phyloP scores from a whole-genome alignment of 2,888 invertebrate genomes.

The Pimpla rufipes region DNA sequence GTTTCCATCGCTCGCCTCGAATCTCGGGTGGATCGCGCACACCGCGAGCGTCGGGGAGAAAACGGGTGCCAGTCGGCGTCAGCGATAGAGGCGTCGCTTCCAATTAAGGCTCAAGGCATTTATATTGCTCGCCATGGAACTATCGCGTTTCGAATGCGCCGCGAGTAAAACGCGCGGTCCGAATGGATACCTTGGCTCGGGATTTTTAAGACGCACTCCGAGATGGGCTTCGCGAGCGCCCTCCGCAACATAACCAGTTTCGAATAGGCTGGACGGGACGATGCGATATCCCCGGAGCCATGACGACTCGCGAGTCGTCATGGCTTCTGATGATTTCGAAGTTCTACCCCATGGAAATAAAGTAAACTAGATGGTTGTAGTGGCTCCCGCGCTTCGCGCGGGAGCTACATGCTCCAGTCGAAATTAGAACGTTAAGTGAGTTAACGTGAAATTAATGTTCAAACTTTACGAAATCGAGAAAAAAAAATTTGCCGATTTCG shows the following conservation, averaged over 20 bases:
- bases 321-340: neutral
- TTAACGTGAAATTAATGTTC: too few species aligned
- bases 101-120: slow-evolving; percentile 69
- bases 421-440: too few species aligned
- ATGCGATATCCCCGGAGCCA: neutral
- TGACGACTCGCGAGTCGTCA: neutral
- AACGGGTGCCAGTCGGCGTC: slow-evolving; percentile 9
- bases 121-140: slow-evolving; percentile 55
- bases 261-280: neutral
- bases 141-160: slow-evolving; percentile 25
- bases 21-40: slow-evolving; percentile 23
- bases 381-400: too few species aligned
- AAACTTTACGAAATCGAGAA: too few species aligned
- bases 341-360: too few species aligned
- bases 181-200: slow-evolving; percentile 40
- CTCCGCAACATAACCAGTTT: slow-evolving; percentile 52
- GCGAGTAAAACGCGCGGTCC: slow-evolving; percentile 20
- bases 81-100: slow-evolving; percentile 57
- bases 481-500: too few species aligned
- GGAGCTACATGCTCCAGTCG: too few species aligned
- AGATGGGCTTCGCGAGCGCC: slow-evolving; percentile 31
- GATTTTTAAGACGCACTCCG: slow-evolving; percentile 14
- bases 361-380: too few species aligned
- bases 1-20: neutral
- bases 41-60: neutral